phyloP scores from a whole-genome alignment of 2,797 vertebrate genomes.

The Molossus molossus region DNA sequence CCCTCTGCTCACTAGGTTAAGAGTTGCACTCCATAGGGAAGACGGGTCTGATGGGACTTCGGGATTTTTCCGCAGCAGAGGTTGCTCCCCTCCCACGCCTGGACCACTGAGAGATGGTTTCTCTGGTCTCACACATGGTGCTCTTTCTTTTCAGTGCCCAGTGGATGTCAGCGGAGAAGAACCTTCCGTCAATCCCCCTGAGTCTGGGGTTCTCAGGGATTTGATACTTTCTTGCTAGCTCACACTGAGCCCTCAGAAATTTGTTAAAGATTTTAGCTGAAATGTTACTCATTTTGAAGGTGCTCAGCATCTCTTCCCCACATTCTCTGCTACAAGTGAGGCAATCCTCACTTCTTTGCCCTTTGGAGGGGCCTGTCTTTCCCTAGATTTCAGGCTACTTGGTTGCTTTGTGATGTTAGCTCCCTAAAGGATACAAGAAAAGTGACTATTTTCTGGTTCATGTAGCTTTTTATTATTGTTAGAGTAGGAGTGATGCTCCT shows the following conservation, averaged over 20 bases:
- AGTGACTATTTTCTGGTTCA: not conserved
- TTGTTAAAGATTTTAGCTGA: not conserved
- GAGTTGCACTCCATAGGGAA: not conserved
- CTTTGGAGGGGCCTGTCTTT: not conserved
- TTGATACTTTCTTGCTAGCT: not conserved
- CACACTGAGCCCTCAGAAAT: not conserved
- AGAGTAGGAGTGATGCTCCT: not conserved
- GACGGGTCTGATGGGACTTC: not conserved
- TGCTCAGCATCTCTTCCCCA: not conserved
- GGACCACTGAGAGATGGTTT: not conserved
- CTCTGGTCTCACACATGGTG: not conserved
- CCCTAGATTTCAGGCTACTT: not conserved
- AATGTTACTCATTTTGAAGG: not conserved
- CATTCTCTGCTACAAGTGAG: not conserved
- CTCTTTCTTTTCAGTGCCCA: not conserved
- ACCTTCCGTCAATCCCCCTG: not conserved
- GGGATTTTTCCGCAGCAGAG: not conserved
- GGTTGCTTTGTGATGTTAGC: not conserved
- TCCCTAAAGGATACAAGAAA: not conserved
- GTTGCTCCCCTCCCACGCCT: not conserved
- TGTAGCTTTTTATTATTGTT: conserved; percentile 44
- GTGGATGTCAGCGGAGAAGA: not conserved
- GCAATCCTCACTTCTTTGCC: not conserved
- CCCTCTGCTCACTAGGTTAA: not conserved
- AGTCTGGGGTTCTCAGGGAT: not conserved